Base-by-base conservation (phyloP, 2,113 vertebrate genomes). In the Triplophysa rosa region DNA sequence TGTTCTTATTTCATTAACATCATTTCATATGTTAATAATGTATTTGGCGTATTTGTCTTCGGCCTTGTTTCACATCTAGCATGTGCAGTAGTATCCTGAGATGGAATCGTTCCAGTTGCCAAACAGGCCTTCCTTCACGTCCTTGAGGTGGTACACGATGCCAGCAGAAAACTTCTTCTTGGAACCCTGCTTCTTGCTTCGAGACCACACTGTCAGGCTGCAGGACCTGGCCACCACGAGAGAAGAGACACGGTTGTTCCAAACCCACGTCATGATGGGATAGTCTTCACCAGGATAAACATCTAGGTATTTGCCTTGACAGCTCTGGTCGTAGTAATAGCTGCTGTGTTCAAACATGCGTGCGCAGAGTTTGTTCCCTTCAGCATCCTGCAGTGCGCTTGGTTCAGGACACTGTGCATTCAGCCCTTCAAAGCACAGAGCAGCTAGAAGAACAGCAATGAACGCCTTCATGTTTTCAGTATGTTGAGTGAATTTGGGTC, bases 251-350 rank as follows among this genome's bases (percentile, higher is more conserved):
- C 8, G n/a, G 67, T 80, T 82, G 0, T 69, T 49, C 91, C 92
- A 94, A 0, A 0, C 0, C 0, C 0, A 1, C 0, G 92, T 87
- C 79, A 94, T 81, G 81, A 74, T 93, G 23, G 93, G 94, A n/a
- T 87, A 12, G 10, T 94, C 93, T 0, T 78, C 2, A 0, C 0
- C 73, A 0, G 90, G 66, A 1, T 2, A 17, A 16, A 89, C 37
- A 0, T 80, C 19, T 3, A 94, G 62, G 67, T 49, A 83, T 0
- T 61, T 8, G 0, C 94, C 93, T 0, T 0, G n/a, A 12, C 93
- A 94, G 90, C 93, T 94, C 52, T 91, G 85, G 0, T 90, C 84
- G 0, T 94, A 93, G 87, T 93, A 93, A 66, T 80, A 56, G 83
- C 89, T 89, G 83, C 88, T 42, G 58, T 93, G 67, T 0, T 85